Conservation (phyloP, 1,140 invertebrate genomes). For the Aphaenogaster rudis region DNA sequence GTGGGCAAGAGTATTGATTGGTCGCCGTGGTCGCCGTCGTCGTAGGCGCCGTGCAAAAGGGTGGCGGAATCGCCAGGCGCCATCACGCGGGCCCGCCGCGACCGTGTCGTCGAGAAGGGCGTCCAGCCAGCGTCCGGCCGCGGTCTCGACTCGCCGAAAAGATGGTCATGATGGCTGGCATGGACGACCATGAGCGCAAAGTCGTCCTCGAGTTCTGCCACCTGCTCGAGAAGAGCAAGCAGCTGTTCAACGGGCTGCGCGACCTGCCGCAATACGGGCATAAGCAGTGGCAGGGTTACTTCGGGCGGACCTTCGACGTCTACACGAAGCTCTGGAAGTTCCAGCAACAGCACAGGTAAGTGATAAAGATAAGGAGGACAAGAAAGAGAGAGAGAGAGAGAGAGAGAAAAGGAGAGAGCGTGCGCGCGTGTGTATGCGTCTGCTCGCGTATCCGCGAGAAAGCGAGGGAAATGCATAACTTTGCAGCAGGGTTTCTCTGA, state of each 20-base stretch:
- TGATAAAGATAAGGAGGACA: background rate
- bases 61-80: conserved; percentile 82
- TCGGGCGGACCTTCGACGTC: conserved; percentile 98
- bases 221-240: conserved; percentile 98
- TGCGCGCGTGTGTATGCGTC: conserved; percentile 2
- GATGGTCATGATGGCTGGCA: conserved; percentile 91
- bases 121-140: conserved; percentile 80
- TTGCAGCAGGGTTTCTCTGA: background rate
- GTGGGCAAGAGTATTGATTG: conserved; percentile 82
- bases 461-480: conserved; percentile 32
- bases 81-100: conserved; percentile 83
- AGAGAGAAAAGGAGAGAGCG: background rate
- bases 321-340: conserved; percentile 99
- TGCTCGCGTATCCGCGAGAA: conserved; percentile 1
- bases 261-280: conserved; percentile 98
- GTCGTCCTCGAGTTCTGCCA: conserved; percentile 98
- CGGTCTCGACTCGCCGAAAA: conserved; percentile 83
- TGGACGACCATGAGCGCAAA: conserved; percentile 96
- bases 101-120: conserved; percentile 75
- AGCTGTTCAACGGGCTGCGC: conserved; percentile 98
- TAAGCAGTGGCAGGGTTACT: conserved; percentile 99
- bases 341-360: conserved; percentile 97
- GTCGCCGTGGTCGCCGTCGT: conserved; percentile 62
- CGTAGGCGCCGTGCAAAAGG: conserved; percentile 74
- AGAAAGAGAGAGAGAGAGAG: background rate